Conservation (phyloP, 2,888 invertebrate genomes). For the Pseudoips prasinana region DNA sequence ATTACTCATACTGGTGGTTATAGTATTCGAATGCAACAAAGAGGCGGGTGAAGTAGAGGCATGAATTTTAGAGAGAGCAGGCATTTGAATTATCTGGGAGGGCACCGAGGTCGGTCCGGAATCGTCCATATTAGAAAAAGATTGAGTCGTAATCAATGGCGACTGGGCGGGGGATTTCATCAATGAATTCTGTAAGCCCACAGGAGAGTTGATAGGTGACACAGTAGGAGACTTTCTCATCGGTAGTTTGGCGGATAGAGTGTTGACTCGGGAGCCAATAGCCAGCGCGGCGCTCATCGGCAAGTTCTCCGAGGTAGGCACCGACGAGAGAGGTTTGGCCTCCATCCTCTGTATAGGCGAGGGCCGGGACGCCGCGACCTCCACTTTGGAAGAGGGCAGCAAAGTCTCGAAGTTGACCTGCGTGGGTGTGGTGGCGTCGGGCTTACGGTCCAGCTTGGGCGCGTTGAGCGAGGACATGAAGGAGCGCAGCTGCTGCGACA, state of each 20-base stretch:
- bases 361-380: constrained; percentile 63
- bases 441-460: constrained; percentile 74
- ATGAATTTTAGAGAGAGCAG: constrained; percentile 73
- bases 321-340: constrained; percentile 46
- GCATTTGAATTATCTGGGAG: constrained; percentile 78
- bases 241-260: constrained; percentile 62
- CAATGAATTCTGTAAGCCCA: constrained; percentile 54
- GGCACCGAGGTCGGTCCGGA: constrained; percentile 46
- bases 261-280: constrained; percentile 65
- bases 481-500: constrained; percentile 85
- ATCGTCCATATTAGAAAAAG: constrained; percentile 54
- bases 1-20: constrained; percentile 60
- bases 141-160: constrained; percentile 60
- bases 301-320: constrained; percentile 49
- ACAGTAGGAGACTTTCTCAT: constrained; percentile 71
- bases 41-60: constrained; percentile 50
- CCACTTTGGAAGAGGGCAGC: constrained; percentile 76
- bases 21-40: constrained; percentile 65
- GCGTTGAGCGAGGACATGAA: constrained; percentile 84
- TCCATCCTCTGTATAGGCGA: constrained; percentile 65
- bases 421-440: constrained; percentile 66
- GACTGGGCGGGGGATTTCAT: constrained; percentile 73
- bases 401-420: constrained; percentile 79
- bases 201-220: constrained; percentile 71
- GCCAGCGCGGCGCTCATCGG: constrained; percentile 67